Percentiles rank a stretch among this genome's conserved stretches.
phyloP scores from a whole-genome alignment of 2,797 vertebrate genomes.

The Gallirallus australis region DNA sequence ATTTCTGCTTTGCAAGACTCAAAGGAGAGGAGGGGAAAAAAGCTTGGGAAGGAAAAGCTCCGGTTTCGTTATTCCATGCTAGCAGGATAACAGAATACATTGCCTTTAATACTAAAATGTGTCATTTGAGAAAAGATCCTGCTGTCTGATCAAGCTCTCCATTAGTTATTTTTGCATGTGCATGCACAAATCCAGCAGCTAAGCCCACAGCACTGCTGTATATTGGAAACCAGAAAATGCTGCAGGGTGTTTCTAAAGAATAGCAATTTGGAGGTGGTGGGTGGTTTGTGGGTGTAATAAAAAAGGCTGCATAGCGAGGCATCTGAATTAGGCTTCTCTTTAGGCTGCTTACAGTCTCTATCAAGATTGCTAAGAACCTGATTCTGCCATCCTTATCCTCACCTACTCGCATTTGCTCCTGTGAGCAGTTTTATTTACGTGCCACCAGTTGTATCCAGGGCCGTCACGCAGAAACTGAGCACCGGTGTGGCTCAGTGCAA shows the following conservation, averaged over 20 bases:
- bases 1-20: slow-evolving; percentile 62
- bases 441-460: background rate
- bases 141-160: slow-evolving; percentile 60
- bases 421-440: slow-evolving; percentile 1
- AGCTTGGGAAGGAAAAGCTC: slow-evolving; percentile 43
- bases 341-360: slow-evolving; percentile 56
- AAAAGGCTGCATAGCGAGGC: slow-evolving; percentile 39
- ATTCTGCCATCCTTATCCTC: slow-evolving; percentile 46
- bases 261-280: slow-evolving; percentile 59
- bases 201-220: slow-evolving; percentile 46
- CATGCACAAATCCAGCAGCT: slow-evolving; percentile 57
- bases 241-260: slow-evolving; percentile 71
- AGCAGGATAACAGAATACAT: slow-evolving; percentile 70
- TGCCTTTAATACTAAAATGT: slow-evolving; percentile 71
- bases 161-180: slow-evolving; percentile 62
- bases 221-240: slow-evolving; percentile 62
- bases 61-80: slow-evolving; percentile 69
- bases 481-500: background rate
- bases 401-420: background rate
- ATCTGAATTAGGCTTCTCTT: slow-evolving; percentile 68
- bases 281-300: slow-evolving; percentile 74
- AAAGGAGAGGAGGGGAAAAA: slow-evolving; percentile 30
- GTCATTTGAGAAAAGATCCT: slow-evolving; percentile 69
- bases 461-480: background rate
- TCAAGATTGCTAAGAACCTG: slow-evolving; percentile 28